Conservation (phyloP, 2,113 vertebrate species). For the Periophthalmodon schlosseri region DNA sequence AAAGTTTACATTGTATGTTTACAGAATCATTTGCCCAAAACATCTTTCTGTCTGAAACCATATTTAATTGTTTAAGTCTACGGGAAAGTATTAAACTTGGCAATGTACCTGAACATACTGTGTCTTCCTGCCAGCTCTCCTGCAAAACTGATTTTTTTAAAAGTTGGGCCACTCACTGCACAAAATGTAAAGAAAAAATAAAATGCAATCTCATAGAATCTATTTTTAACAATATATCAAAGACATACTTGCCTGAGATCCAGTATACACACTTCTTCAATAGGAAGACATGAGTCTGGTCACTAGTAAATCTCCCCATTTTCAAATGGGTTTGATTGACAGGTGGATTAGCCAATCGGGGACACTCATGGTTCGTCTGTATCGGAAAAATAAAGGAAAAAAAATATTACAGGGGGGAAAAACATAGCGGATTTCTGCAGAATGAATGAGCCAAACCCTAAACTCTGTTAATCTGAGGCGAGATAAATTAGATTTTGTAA, state of each 20-base stretch:
- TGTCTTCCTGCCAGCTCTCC: not conserved
- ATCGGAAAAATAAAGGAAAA: too few relatives aligned
- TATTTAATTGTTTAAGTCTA: not conserved
- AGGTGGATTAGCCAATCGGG: too few relatives aligned
- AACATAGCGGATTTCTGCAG: too few relatives aligned
- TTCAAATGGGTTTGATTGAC: too few relatives aligned
- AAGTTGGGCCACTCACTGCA: not conserved
- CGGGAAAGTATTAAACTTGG: slow-evolving; percentile 9
- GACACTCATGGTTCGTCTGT: too few relatives aligned
- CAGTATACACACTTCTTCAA: too few relatives aligned
- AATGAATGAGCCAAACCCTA: too few relatives aligned
- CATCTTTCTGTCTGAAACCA: slow-evolving; percentile 21
- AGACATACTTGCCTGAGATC: not conserved
- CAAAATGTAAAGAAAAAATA: not conserved
- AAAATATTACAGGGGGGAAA: too few relatives aligned
- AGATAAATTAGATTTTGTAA: too few relatives aligned
- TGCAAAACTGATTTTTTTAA: not conserved
- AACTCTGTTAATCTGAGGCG: too few relatives aligned
- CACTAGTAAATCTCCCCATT: too few relatives aligned
- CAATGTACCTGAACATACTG: not conserved
- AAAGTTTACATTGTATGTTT: slow-evolving; percentile 65
- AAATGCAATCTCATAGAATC: not conserved
- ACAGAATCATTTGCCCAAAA: slow-evolving; percentile 43
- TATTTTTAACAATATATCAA: not conserved
- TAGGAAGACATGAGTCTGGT: too few relatives aligned